Evolutionary conservation across 1,140 invertebrate species (phyloP).

Genomic region (Sarcophaga peregrina): DNA sequence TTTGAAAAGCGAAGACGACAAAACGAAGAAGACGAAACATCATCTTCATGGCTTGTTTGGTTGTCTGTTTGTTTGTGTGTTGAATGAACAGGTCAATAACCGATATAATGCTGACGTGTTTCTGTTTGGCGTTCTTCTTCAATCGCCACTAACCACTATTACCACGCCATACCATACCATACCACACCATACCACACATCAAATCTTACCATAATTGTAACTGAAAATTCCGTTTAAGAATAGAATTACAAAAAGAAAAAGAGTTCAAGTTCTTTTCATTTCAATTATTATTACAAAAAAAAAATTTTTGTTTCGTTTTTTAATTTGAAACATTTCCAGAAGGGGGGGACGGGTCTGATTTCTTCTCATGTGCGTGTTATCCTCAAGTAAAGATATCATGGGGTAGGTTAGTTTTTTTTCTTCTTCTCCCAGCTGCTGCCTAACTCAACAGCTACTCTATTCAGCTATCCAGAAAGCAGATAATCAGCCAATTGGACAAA

Average conservation of each 20-base stretch:
- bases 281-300: too few relatives aligned
- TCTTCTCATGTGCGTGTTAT: too few relatives aligned
- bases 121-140: not conserved
- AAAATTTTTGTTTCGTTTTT: not conserved
- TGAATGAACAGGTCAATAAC: not conserved
- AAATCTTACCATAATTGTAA: conserved; percentile 12
- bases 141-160: not conserved
- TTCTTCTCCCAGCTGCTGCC: too few relatives aligned
- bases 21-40: too few relatives aligned
- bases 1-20: too few relatives aligned
- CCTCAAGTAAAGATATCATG: conserved; percentile 1
- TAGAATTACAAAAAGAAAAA: not conserved
- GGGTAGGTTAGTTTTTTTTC: not conserved
- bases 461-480: not conserved
- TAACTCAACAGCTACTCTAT: not conserved
- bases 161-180: too few relatives aligned
- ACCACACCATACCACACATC: not conserved
- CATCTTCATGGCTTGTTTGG: too few relatives aligned
- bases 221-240: conserved; percentile 11
- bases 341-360: too few relatives aligned
- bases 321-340: not conserved
- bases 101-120: not conserved
- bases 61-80: too few relatives aligned
- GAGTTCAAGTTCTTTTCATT: not conserved
- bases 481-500: conserved; percentile 14